Evolutionary conservation across 2,888 invertebrate genomes (phyloP).

Genomic region (Drosophila paramelanica): DNA sequence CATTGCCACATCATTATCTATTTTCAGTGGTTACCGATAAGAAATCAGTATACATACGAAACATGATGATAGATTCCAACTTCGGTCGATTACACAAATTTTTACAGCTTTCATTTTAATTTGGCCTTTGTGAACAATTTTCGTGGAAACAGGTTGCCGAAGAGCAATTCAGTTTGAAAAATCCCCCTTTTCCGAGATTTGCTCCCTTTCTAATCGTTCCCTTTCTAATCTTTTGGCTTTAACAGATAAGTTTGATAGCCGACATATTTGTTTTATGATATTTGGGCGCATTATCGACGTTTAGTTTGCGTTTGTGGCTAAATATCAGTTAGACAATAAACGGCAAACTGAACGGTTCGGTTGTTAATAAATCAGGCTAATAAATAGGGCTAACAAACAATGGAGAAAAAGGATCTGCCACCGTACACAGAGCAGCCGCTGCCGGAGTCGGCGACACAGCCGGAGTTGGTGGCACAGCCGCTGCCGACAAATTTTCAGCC

Average conservation of each 20-base stretch:
- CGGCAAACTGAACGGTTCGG: conserved; percentile 6
- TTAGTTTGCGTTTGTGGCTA: neutral
- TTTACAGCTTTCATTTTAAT: neutral
- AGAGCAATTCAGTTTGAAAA: neutral
- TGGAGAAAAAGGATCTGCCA: conserved; percentile 36
- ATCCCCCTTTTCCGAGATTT: conserved; percentile 5
- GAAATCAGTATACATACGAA: neutral
- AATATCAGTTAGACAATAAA: conserved; percentile 16
- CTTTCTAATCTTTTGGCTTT: neutral
- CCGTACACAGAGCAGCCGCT: conserved; percentile 33
- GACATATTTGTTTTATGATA: conserved; percentile 2
- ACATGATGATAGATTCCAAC: neutral
- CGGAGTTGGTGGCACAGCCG: neutral
- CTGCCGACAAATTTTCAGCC: neutral
- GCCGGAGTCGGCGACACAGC: neutral
- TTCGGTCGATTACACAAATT: neutral
- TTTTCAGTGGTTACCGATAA: neutral
- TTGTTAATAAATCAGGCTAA: neutral
- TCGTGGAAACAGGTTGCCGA: neutral
- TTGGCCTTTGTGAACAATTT: neutral
- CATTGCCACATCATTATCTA: neutral
- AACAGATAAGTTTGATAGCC: conserved; percentile 15
- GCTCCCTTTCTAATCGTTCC: neutral
- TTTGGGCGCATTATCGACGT: conserved; percentile 2
- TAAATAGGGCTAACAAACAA: neutral